A percentile compares a stretch with the other conserved stretches of the same genome.
These are phyloP conservation scores for Sitta europaea DNA, from an alignment of 2,113 vertebrate genomes.

Conservation along the genomic window DNA sequence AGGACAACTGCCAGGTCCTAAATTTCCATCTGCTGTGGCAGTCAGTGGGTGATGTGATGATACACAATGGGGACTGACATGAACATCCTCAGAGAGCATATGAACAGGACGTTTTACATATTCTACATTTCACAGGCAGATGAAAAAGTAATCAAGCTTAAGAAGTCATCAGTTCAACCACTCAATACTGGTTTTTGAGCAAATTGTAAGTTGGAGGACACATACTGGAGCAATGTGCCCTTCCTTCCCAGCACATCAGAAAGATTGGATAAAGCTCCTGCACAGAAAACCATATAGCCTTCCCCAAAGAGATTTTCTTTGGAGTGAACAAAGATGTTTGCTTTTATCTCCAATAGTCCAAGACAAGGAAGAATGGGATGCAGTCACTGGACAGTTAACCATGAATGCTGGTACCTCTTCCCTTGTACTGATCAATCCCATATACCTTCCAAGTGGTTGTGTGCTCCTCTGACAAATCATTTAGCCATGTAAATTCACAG, in stretches of 20 bases:
- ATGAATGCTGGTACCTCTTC: background rate
- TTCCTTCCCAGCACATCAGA: background rate
- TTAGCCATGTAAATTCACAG: background rate
- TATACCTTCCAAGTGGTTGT: background rate
- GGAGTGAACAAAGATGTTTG: background rate
- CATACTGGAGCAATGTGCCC: background rate
- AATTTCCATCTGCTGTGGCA: background rate
- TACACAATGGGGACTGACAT: background rate
- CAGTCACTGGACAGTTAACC: background rate
- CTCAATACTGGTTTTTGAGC: background rate
- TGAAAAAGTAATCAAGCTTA: slow-evolving; percentile 34
- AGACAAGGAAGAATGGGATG: background rate
- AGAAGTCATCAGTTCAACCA: slow-evolving; percentile 4
- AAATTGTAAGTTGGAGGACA: background rate
- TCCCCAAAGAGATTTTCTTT: background rate
- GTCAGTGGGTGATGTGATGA: background rate
- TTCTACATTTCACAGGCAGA: background rate
- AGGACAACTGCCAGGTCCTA: background rate
- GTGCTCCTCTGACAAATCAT: background rate
- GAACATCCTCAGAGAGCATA: background rate
- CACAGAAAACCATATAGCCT: background rate
- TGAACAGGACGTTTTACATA: background rate
- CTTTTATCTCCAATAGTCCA: background rate
- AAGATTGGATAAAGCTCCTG: background rate
- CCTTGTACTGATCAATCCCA: background rate